phyloP scores from a whole-genome alignment of 2,888 invertebrate genomes.

The Glaucopsyche alexis region DNA sequence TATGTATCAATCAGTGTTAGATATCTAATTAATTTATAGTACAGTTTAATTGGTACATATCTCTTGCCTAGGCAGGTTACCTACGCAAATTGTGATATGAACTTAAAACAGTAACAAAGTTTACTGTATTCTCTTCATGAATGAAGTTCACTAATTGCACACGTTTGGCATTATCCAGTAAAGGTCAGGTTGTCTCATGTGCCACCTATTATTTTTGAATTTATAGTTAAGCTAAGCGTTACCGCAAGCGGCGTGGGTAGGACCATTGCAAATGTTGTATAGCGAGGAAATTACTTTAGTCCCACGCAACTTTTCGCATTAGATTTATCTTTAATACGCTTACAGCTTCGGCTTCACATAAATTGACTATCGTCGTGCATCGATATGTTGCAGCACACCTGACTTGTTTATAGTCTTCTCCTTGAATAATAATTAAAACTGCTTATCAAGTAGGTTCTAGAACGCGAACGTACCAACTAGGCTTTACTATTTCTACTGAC shows the following conservation, averaged over 20 bases:
- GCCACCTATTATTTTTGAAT: conserved; percentile 29
- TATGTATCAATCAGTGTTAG: too few species aligned
- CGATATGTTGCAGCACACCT: neutral
- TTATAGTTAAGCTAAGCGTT: conserved; percentile 37
- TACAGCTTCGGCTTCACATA: neutral
- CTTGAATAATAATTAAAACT: conserved; percentile 19
- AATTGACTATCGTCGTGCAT: neutral
- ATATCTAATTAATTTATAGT: too few species aligned
- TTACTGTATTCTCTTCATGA: neutral
- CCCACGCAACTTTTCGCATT: conserved; percentile 27
- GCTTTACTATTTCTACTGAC: neutral
- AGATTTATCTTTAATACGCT: conserved; percentile 21
- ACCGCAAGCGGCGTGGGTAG: conserved; percentile 31
- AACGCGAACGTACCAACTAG: neutral
- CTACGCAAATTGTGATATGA: too few species aligned
- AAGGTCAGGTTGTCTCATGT: conserved; percentile 8
- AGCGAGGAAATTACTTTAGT: conserved; percentile 29
- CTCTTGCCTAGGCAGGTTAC: too few species aligned
- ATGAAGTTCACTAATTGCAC: neutral
- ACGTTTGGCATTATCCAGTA: neutral
- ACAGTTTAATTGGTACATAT: too few species aligned
- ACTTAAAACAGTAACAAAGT: neutral
- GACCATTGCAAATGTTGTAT: conserved; percentile 28
- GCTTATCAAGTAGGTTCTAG: neutral
- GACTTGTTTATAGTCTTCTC: conserved; percentile 4